Evolutionary conservation across 2,888 invertebrate genomes (phyloP).

Genomic region (Acanthosoma haemorrhoidale): DNA sequence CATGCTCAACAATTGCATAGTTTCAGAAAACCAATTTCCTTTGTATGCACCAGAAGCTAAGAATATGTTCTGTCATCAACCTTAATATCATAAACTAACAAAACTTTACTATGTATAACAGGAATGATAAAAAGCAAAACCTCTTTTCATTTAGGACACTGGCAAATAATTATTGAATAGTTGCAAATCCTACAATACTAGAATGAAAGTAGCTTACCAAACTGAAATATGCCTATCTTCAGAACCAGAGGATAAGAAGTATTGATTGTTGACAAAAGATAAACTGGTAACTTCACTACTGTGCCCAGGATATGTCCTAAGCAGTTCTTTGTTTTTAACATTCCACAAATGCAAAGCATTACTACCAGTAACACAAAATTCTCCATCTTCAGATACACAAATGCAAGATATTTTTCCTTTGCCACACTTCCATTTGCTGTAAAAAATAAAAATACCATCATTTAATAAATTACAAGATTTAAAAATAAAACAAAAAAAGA

Average conservation of each 20-base stretch:
- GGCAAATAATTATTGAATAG: no score
- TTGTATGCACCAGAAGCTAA: no score
- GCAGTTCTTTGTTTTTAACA: slow-evolving; percentile 52
- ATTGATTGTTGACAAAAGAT: slow-evolving; percentile 32
- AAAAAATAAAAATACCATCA: slow-evolving; percentile 40
- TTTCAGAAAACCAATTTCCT: no score
- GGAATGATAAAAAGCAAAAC: no score
- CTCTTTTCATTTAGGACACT: no score
- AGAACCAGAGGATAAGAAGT: slow-evolving; percentile 32
- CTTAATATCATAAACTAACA: no score
- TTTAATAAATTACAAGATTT: background rate
- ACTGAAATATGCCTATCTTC: slow-evolving; percentile 34
- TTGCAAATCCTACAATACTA: no score
- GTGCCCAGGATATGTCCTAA: slow-evolving; percentile 62
- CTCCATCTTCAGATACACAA: slow-evolving; percentile 45
- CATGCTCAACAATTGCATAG: no score
- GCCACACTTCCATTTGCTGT: slow-evolving; percentile 63
- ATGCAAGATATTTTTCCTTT: slow-evolving; percentile 47
- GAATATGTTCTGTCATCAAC: no score
- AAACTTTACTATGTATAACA: no score
- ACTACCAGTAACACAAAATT: slow-evolving; percentile 43
- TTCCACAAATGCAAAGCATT: slow-evolving; percentile 60
- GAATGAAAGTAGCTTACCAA: slow-evolving; percentile 32
- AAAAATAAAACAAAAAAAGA: slow-evolving; percentile 36
- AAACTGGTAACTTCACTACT: slow-evolving; percentile 41